These are phyloP conservation scores for Myiothlypis coronata DNA, from an alignment of 2,797 vertebrate genomes.

Conservation along the genomic window DNA sequence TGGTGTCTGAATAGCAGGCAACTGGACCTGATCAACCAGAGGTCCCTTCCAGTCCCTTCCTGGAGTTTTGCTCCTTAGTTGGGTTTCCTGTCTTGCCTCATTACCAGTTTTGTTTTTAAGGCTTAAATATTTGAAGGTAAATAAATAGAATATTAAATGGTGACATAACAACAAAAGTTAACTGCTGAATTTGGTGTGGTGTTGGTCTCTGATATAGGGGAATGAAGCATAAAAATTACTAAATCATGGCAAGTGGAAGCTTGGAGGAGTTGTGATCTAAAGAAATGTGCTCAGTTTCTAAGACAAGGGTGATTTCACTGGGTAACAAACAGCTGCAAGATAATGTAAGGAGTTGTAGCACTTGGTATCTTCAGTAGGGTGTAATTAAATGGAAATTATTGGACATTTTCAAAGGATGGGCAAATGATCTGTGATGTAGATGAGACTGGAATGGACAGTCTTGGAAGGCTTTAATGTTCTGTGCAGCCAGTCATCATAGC, in stretches of 20 bases:
- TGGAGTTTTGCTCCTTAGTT: not conserved
- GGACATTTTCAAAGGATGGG: not conserved
- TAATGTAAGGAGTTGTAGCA: not conserved
- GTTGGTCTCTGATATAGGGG: not conserved
- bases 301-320: not conserved
- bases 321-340: not conserved
- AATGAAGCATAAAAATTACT: not conserved
- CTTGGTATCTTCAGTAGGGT: not conserved
- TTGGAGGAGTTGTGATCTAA: not conserved
- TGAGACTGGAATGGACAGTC: not conserved
- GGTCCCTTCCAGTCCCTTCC: not conserved
- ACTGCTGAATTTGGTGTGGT: not conserved
- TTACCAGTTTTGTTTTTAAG: not conserved
- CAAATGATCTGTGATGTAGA: not conserved
- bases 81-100: not conserved
- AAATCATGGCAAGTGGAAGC: not conserved
- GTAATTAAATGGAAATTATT: not conserved
- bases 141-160: not conserved
- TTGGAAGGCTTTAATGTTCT: not conserved
- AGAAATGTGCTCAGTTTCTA: not conserved
- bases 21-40: constrained; percentile 17
- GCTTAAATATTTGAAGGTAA: not conserved
- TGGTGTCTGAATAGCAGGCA: not conserved
- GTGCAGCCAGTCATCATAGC: not conserved
- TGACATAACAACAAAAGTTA: not conserved